Evolutionary conservation across 1,140 invertebrate genomes (phyloP), one percentile per base, ranked within the genome.

Genomic region (Helicoverpa zea): DNA sequence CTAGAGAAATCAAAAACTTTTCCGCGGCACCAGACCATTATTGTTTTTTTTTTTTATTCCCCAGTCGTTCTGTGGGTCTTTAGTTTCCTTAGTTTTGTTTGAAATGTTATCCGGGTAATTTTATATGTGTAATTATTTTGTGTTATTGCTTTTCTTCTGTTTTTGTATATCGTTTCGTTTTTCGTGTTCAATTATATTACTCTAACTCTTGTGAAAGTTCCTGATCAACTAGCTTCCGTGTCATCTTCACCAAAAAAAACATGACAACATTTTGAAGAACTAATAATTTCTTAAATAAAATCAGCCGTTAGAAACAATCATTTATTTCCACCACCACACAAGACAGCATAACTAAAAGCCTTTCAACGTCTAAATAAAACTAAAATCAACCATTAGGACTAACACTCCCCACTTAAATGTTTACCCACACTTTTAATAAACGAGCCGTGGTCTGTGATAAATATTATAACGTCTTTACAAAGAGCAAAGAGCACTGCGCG

Each of bases 381-480:
- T 59, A 18, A 43, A 58, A 49, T 49, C 35, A 47, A 13, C 56
- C 30, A 75, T 23, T 35, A 61, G 3, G 14, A 58, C 49, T 10
- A 23, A 64, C 23, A 70, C 35, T 49, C 23, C 13, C 47, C 59
- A 77, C 56, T 75, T 61, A 64, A 52, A 64, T 59, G 70, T 74
- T 74, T 74, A 64, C 30, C 29, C 18, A 64, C 61, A 64, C 49
- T 79, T 79, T 79, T 68, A 68, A 79, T 79, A 79, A 70, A 79
- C 76, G 76, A 79, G 52, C 63, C 29, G 30, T 29, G 52, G 13
- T 78, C 63, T 56, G 63, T 78, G 76, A 68, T 79, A 79, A 79
- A 79, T 79, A 79, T 68, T 58, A 79, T 70, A 79, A 79, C 76
- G 76, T 52, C 76, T 80, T 35, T 73, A 73, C 78, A 80, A 35